Conservation (phyloP, 2,888 invertebrate species). For the Hirtodrosophila cameraria region DNA sequence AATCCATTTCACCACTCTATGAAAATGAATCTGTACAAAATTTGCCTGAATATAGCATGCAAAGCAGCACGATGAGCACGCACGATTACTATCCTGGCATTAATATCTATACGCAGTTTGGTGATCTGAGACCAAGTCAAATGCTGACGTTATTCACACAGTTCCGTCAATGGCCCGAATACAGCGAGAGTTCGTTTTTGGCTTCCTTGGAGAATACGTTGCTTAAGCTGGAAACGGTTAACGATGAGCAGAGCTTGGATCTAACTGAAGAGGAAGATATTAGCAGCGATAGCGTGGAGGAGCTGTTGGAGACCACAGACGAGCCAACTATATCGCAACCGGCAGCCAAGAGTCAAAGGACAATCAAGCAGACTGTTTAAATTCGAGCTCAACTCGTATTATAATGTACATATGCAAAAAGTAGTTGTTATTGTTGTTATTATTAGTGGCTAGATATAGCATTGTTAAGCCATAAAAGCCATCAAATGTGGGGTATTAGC, state of each 20-base stretch:
- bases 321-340: constrained; percentile 12
- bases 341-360: constrained; percentile 28
- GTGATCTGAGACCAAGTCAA: constrained; percentile 87
- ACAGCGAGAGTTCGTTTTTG: constrained; percentile 87
- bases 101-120: constrained; percentile 90
- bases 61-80: constrained; percentile 74
- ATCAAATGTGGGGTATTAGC: no score
- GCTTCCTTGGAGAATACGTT: constrained; percentile 88
- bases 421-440: constrained; percentile 35
- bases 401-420: constrained; percentile 24
- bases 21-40: constrained; percentile 54
- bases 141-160: constrained; percentile 88
- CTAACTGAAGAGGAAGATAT: constrained; percentile 80
- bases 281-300: constrained; percentile 43
- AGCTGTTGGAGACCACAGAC: constrained; percentile 24
- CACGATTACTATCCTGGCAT: constrained; percentile 85
- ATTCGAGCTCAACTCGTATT: constrained; percentile 1
- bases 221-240: constrained; percentile 84
- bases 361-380: constrained; percentile 29
- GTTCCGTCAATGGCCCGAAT: constrained; percentile 87
- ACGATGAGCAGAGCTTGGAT: constrained; percentile 74
- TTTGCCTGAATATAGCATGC: constrained; percentile 75
- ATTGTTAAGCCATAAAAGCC: no score
- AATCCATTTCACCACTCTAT: constrained; percentile 39
- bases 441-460: no score